A percentile compares a stretch with the other conserved stretches of the same genome.
Evolutionary conservation across 1,140 invertebrate species (phyloP).

Genomic region (Linepithema humile): DNA sequence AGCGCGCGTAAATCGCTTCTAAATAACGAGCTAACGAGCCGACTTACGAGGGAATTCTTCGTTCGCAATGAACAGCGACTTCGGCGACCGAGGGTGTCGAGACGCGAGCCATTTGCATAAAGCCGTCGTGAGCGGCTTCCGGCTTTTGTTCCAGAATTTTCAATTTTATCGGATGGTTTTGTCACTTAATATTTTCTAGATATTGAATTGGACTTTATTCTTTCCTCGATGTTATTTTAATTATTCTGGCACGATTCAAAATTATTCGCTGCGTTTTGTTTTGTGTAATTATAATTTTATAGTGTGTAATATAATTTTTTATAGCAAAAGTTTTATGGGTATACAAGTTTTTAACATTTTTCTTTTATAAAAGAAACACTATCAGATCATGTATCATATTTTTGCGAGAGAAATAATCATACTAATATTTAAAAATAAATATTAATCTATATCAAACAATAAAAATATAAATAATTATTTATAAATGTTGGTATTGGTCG

Average conservation of each 20-base stretch:
- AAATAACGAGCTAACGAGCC: slow-evolving; percentile 81
- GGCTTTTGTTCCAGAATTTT: slow-evolving; percentile 20
- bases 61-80: slow-evolving; percentile 17
- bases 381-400: too few species aligned
- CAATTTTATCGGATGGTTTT: background rate
- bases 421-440: too few species aligned
- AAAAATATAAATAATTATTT: too few species aligned
- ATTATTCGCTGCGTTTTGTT: background rate
- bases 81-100: background rate
- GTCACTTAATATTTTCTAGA: background rate
- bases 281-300: too few species aligned
- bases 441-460: too few species aligned
- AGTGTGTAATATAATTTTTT: too few species aligned
- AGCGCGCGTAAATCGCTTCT: slow-evolving; percentile 70
- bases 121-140: background rate
- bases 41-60: slow-evolving; percentile 73
- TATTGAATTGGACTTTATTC: slow-evolving; percentile 14
- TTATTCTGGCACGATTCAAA: background rate
- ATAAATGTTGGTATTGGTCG: too few species aligned
- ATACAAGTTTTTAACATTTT: too few species aligned
- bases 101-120: slow-evolving; percentile 62
- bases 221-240: background rate
- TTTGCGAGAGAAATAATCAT: too few species aligned
- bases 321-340: too few species aligned
- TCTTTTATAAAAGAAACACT: too few species aligned